Conservation (phyloP, 2,888 invertebrate species). For the Agrochola circellaris region DNA sequence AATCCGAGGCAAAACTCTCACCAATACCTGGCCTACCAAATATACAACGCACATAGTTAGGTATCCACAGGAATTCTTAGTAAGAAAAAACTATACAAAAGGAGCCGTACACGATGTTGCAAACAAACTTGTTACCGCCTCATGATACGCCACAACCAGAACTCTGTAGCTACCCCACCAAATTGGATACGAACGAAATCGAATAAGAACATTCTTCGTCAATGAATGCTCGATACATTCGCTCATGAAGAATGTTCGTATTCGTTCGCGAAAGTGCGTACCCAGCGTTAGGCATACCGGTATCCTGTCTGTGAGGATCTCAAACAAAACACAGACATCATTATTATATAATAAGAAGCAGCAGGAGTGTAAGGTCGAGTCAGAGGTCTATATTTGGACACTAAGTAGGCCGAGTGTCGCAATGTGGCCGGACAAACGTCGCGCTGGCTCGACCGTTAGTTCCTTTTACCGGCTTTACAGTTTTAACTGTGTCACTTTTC, state of each 20-base stretch:
- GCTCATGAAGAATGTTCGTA: too few relatives aligned
- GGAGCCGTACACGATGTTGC: neutral
- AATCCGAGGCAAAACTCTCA: neutral
- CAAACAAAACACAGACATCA: slow-evolving; percentile 37
- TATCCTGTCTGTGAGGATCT: slow-evolving; percentile 42
- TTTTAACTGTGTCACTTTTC: slow-evolving; percentile 13
- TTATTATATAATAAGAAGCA: slow-evolving; percentile 55
- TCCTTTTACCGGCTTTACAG: slow-evolving; percentile 32
- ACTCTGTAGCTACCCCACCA: neutral
- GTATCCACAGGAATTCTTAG: neutral
- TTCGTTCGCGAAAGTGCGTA: neutral
- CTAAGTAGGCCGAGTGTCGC: slow-evolving; percentile 55
- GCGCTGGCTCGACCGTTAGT: slow-evolving; percentile 34
- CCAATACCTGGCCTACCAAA: neutral
- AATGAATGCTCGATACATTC: neutral
- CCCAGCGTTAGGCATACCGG: neutral
- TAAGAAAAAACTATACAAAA: neutral
- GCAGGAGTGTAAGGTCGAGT: slow-evolving; percentile 52
- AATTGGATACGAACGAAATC: neutral
- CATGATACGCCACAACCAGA: neutral
- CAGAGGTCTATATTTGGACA: slow-evolving; percentile 60
- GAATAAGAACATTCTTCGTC: neutral
- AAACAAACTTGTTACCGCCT: neutral
- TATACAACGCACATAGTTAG: neutral
- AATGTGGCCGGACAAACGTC: slow-evolving; percentile 45